Evolutionary conservation across 2,113 vertebrate genomes (phyloP), one percentile per base, ranked within the genome.

Genomic region (Anhinga rufa): DNA sequence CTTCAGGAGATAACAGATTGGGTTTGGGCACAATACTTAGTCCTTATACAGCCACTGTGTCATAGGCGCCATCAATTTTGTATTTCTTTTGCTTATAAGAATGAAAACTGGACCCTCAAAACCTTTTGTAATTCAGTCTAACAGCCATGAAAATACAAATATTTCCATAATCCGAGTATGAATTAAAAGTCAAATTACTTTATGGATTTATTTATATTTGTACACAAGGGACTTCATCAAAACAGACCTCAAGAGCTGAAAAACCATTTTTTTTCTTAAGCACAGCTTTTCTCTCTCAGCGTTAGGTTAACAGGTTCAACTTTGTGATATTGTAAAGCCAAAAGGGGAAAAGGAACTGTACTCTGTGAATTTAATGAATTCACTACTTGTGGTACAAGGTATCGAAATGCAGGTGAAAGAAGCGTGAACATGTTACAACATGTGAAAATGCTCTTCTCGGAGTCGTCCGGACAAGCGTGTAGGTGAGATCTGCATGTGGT

Each of bases 201-300:
- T 90, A 95, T 90, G 80, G 90, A 85, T 96, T 96, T 94, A 94
- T 93, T 96, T 97, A 85, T 93, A 94, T 96, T 96, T 95, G 74
- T 34, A 61, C 93, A 90, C 78, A 3, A 82, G 95, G 82, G 90
- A 96, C 78, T 95, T 92, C 78, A 94, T 95, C 93, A 94, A 96
- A 94, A 94, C 74, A 88, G 80, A 88, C 83, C 91, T 91, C 72
- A 8, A 70, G 88, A 95, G 69, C 91, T 79, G 90, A 46, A 91
- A 96, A 90, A 44, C 82, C 78, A 11, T 87, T 90, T 72, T 93
- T 93, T 66, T 92, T 54, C 84, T 71, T 71, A 84, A 91, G 75
- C 71, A 55, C 68, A 83, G 93, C 65, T 94, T 95, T 95, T 68
- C 90, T 88, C 72, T 62, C 55, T 54, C 80, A 29, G n/a, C 20